These are phyloP conservation scores for Drosophila birchii DNA, from an alignment of 2,888 invertebrate species.

Conservation along the genomic window DNA sequence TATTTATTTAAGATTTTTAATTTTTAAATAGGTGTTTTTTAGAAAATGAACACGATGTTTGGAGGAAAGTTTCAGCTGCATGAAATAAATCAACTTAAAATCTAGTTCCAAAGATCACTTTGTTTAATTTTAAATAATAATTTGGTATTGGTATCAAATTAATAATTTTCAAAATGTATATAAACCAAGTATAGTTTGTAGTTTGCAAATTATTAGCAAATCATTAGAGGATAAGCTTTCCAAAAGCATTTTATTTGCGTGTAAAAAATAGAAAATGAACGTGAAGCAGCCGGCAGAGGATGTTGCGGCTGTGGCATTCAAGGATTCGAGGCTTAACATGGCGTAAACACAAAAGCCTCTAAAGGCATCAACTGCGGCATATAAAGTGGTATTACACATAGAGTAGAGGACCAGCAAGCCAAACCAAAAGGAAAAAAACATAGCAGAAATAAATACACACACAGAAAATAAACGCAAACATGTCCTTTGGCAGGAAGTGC, in stretches of 20 bases:
- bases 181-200: too few species aligned
- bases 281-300: slow-evolving; percentile 13
- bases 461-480: slow-evolving; percentile 59
- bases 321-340: slow-evolving; percentile 81
- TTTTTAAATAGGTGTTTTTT: neutral
- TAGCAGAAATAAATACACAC: slow-evolving; percentile 65
- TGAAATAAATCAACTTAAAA: too few species aligned
- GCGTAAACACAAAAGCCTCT: slow-evolving; percentile 81
- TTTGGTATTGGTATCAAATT: too few species aligned
- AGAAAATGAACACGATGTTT: neutral
- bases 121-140: too few species aligned
- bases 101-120: too few species aligned
- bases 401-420: slow-evolving; percentile 29
- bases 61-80: neutral
- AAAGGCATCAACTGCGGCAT: slow-evolving; percentile 82
- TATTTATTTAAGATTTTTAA: neutral
- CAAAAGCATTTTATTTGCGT: slow-evolving; percentile 18
- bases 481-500: slow-evolving; percentile 45
- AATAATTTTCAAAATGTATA: too few species aligned
- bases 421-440: slow-evolving; percentile 16
- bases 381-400: slow-evolving; percentile 81
- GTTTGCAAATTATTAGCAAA: neutral
- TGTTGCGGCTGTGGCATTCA: slow-evolving; percentile 69
- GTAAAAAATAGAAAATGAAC: slow-evolving; percentile 27
- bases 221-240: neutral